Conservation (phyloP, 1,140 invertebrate genomes). For the Aphelinus certus region DNA sequence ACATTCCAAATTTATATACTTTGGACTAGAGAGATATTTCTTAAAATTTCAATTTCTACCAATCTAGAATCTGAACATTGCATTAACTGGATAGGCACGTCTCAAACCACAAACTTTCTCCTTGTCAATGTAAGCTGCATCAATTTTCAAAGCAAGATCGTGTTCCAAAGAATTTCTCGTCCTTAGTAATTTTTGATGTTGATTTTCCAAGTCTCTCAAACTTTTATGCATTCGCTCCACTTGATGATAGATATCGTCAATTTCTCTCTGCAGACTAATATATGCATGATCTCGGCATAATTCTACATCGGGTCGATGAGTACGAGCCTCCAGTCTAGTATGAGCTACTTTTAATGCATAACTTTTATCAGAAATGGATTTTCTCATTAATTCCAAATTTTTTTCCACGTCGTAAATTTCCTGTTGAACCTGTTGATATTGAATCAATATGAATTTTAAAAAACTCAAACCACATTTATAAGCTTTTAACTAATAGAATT, state of each 20-base stretch:
- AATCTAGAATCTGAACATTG: conserved; percentile 78
- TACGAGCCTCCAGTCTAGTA: conserved; percentile 73
- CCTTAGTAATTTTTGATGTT: conserved; percentile 86
- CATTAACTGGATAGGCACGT: conserved; percentile 87
- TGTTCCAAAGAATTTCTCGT: conserved; percentile 85
- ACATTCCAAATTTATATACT: too few species aligned
- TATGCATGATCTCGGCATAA: conserved; percentile 88
- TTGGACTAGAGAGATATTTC: too few species aligned
- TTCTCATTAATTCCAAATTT: conserved; percentile 71
- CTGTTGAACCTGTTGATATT: conserved; percentile 66
- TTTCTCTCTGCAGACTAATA: conserved; percentile 83
- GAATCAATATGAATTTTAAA: not conserved
- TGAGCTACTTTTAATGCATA: conserved; percentile 87
- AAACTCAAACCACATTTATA: not conserved
- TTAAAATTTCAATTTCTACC: not conserved
- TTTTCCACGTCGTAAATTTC: conserved; percentile 75
- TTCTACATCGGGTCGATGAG: conserved; percentile 80
- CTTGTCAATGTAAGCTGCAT: conserved; percentile 91
- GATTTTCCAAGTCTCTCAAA: conserved; percentile 82
- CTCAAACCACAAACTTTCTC: conserved; percentile 94
- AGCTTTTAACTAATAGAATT: not conserved
- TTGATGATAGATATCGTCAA: conserved; percentile 85
- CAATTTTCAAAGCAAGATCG: conserved; percentile 88
- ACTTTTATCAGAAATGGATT: conserved; percentile 77
- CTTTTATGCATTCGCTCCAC: conserved; percentile 83